Evolutionary conservation across 2,113 vertebrate genomes (phyloP).

Genomic region (Larimichthys crocea): DNA sequence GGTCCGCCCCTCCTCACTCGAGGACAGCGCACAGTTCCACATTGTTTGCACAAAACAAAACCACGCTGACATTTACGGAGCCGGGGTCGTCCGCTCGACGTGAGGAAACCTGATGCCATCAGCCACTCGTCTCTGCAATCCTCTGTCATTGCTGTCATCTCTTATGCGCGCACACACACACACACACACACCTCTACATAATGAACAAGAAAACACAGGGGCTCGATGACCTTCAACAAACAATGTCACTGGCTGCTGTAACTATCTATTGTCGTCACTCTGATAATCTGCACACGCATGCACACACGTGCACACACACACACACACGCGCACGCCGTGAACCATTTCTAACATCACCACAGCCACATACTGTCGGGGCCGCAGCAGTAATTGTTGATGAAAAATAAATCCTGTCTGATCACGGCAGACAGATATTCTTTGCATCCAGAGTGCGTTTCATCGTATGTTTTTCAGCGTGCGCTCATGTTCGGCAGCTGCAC

Average conservation of each 20-base stretch:
- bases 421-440: slow-evolving; percentile 6
- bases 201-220: slow-evolving; percentile 52
- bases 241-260: slow-evolving; percentile 49
- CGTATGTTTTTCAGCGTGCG: slow-evolving; percentile 20
- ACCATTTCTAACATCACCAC: slow-evolving; percentile 22
- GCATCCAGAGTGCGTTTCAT: slow-evolving; percentile 6
- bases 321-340: slow-evolving; percentile 11
- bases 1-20: slow-evolving; percentile 10
- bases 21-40: slow-evolving; percentile 68
- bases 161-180: slow-evolving; percentile 7
- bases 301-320: not conserved
- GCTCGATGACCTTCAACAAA: slow-evolving; percentile 64
- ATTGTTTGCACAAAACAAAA: slow-evolving; percentile 82
- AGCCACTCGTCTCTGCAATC: slow-evolving; percentile 65
- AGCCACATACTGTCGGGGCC: not conserved
- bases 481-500: not conserved
- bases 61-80: slow-evolving; percentile 78
- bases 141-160: slow-evolving; percentile 44
- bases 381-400: slow-evolving; percentile 40
- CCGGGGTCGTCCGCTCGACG: slow-evolving; percentile 41
- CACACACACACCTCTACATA: slow-evolving; percentile 10
- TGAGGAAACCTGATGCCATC: slow-evolving; percentile 71
- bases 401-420: slow-evolving; percentile 38
- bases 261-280: slow-evolving; percentile 57
- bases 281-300: slow-evolving; percentile 31